phyloP scores from a whole-genome alignment of 2,888 invertebrate species.

The Epistrophella euchroma region DNA sequence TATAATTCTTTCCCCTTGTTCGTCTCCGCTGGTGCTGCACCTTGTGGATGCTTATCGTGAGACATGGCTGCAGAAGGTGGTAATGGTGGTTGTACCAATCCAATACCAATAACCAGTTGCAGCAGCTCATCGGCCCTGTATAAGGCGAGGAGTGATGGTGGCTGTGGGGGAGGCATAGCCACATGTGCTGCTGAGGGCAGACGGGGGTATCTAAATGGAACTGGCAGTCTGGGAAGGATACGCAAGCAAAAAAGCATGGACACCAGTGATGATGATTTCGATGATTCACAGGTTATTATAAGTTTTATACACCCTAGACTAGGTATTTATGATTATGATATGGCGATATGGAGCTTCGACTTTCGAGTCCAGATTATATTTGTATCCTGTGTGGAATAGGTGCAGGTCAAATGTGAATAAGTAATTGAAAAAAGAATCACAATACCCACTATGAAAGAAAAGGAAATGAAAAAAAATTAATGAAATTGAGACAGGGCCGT shows the following conservation, averaged over 20 bases:
- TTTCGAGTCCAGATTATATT: constrained; percentile 12
- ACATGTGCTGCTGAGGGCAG: constrained; percentile 63
- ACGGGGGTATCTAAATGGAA: constrained; percentile 80
- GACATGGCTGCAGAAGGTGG: constrained; percentile 72
- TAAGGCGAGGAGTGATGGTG: constrained; percentile 70
- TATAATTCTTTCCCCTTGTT: constrained; percentile 19
- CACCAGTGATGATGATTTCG: constrained; percentile 85
- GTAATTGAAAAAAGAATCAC: neutral
- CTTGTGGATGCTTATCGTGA: constrained; percentile 64
- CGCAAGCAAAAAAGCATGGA: constrained; percentile 80
- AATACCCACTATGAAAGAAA: constrained; percentile 27
- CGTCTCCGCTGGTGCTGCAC: constrained; percentile 10
- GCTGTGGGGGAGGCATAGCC: constrained; percentile 66
- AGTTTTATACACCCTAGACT: constrained; percentile 46
- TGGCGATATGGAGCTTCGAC: constrained; percentile 23
- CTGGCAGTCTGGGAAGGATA: constrained; percentile 82
- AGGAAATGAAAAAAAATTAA: constrained; percentile 24
- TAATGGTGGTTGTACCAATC: constrained; percentile 66
- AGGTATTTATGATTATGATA: constrained; percentile 24
- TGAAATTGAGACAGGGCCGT: constrained; percentile 1
- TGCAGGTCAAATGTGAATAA: constrained; percentile 61
- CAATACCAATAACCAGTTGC: constrained; percentile 74
- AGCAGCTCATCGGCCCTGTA: constrained; percentile 70
- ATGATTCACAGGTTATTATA: constrained; percentile 85
- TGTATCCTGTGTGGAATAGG: neutral